Evolutionary conservation across 2,797 vertebrate species (phyloP), one percentile per base, ranked within the genome.

Genomic region (Pangasius macronema): DNA sequence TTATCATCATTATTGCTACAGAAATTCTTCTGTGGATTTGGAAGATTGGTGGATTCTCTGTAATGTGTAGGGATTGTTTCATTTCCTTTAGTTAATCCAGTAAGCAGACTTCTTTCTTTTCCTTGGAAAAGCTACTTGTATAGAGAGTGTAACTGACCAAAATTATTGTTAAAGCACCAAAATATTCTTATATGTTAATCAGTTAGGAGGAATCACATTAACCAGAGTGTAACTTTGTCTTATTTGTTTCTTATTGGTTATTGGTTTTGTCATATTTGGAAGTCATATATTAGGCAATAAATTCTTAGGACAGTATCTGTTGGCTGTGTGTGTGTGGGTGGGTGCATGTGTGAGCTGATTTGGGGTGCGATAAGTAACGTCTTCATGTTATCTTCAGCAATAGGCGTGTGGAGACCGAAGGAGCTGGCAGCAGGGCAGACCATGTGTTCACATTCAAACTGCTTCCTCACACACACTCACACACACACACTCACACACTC

Each of bases 361-460:
- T 72, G 53, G n/a, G 53, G 53, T 51, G 46, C 18, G 82, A 87
- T 87, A 67, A 83, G 70, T 83, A 87, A 87, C 42, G 46, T 83
- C 70, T 76, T 76, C 36, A 42, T 67, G 61, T 77, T 65, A 76
- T 83, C 57, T 75, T 53, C 59, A n/a, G 80, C 11, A 61, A 14
- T 16, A 39, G 14, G 59, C 46, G 61, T 57, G 82, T 68, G 63
- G 61, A 70, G 73, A n/a, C 73, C 24, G 82, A 84, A 84, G 73
- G 59, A 70, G 61, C 39, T 84, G 86, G 73, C 82, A 70, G 63
- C 3, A 72, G 33, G 33, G 36, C 6, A 68, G 82, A 42, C 86
- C 82, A 87, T 87, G 86, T 87, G 86, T 87, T 79, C 61, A 20
- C 27, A 39, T 81, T 81, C 16, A 36, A 30, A 53, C 30, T 55